Evolutionary conservation across 1,140 invertebrate species (phyloP).

Genomic region (Macrostomum lignano): DNA sequence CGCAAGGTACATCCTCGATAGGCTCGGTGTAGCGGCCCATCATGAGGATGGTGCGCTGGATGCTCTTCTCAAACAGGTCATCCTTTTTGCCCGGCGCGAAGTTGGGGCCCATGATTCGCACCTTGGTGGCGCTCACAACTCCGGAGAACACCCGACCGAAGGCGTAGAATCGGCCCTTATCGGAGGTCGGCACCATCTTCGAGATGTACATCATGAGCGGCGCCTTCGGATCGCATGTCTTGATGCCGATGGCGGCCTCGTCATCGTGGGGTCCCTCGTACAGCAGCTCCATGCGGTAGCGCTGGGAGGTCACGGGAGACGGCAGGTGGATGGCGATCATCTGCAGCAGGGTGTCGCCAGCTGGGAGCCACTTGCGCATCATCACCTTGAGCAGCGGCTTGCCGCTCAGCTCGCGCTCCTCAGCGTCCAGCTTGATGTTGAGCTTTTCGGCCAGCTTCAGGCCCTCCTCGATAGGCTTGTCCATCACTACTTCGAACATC

Average conservation of each 20-base stretch:
- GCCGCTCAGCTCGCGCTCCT: conserved; percentile 70
- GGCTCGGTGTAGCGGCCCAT: conserved; percentile 98
- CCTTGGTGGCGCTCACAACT: conserved; percentile 61
- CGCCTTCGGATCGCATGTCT: conserved; percentile 73
- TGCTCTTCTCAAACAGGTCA: conserved; percentile 90
- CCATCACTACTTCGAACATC: conserved; percentile 92
- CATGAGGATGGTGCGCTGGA: conserved; percentile 95
- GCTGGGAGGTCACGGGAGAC: conserved; percentile 88
- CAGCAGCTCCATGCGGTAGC: conserved; percentile 94
- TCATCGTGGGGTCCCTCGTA: conserved; percentile 67
- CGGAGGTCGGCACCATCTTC: conserved; percentile 98
- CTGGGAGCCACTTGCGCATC: conserved; percentile 93
- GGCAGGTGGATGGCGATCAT: conserved; percentile 99
- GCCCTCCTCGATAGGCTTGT: conserved; percentile 81
- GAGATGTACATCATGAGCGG: conserved; percentile 99
- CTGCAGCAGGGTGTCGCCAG: conserved; percentile 91
- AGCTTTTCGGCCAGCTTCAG: conserved; percentile 38
- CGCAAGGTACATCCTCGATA: conserved; percentile 93
- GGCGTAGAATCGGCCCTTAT: conserved; percentile 97
- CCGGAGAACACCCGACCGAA: conserved; percentile 98
- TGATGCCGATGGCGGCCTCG: conserved; percentile 52
- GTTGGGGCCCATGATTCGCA: conserved; percentile 56
- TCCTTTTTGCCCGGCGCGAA: conserved; percentile 89
- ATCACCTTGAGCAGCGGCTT: conserved; percentile 34
- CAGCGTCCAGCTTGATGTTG: conserved; percentile 43